These are phyloP conservation scores for Opisthograptis luteolata DNA, from an alignment of 2,888 invertebrate species.

Conservation along the genomic window DNA sequence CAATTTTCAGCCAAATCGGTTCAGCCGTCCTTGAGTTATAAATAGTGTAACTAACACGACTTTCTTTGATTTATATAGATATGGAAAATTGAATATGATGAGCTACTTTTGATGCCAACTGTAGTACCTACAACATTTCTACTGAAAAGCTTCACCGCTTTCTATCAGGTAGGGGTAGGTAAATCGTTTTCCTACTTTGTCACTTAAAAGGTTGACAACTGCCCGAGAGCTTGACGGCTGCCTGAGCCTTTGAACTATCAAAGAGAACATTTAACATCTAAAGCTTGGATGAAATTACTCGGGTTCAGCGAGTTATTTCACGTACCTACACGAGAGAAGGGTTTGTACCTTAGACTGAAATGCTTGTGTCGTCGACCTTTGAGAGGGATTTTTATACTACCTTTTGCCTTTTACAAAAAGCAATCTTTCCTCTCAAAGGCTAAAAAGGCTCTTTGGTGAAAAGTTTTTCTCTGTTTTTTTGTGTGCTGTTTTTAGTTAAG, in stretches of 20 bases:
- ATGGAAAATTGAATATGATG: too few relatives aligned
- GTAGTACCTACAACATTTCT: too few relatives aligned
- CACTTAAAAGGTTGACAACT: not conserved
- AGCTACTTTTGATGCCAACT: too few relatives aligned
- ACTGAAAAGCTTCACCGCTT: too few relatives aligned
- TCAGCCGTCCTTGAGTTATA: too few relatives aligned
- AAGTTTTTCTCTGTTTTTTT: not conserved
- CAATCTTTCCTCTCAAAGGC: not conserved
- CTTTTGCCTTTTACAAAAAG: conserved; percentile 6
- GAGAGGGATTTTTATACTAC: not conserved
- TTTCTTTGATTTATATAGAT: too few relatives aligned
- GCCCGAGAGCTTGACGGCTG: too few relatives aligned
- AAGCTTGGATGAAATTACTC: conserved; percentile 2
- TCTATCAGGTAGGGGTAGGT: too few relatives aligned
- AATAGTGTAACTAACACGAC: too few relatives aligned
- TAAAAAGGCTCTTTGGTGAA: not conserved
- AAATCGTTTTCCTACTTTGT: not conserved
- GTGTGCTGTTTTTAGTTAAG: too few relatives aligned
- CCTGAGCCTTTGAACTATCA: not conserved
- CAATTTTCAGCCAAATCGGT: too few relatives aligned
- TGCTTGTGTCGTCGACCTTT: conserved; percentile 7
- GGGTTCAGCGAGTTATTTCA: not conserved
- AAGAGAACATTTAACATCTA: conserved; percentile 11
- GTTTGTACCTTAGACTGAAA: not conserved
- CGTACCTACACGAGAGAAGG: not conserved